Evolutionary conservation across 2,888 invertebrate species (phyloP), one percentile per base, ranked within the genome.

Genomic region (Tachystola acroxantha): DNA sequence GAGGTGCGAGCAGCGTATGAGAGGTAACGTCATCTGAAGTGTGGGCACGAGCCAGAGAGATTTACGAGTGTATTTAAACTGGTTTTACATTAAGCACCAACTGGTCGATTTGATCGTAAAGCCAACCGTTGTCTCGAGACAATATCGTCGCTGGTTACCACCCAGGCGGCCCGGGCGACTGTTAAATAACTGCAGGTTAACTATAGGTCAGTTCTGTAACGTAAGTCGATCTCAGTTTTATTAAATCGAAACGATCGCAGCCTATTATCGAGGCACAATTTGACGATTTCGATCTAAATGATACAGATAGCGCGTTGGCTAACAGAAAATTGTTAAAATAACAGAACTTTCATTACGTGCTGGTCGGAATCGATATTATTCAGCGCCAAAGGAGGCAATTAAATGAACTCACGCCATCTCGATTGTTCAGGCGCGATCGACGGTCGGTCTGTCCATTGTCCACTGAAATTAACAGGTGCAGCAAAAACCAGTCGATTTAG

Each of bases 41-140:
- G 74, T 72, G 73, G 77, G 77, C 79, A 79, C 79, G 79, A 72
- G 78, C 64, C 64, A 57, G 46, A 51, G 59, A 77, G 78, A 82
- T 81, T 80, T 82, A 82, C 79, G 81, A 78, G 77, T 80, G 74
- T 77, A 79, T 80, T 82, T 78, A 80, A 82, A 81, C 81, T 76
- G 81, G 79, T 81, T 81, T 72, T 66, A 74, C 78, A 78, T 81
- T 80, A 80, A 78, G 71, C 66, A 76, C 70, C 72, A 77, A 75
- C 76, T 71, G 71, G 66, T 63, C 64, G 75, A 82, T 82, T 77
- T 79, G 79, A 80, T 81, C 79, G 79, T 82, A 80, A 81, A 80
- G 71, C 68, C 71, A 69, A 73, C 67, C 71, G 75, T 74, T 76
- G 71, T 72, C 64, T 58, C 69, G 60, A 77, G 80, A 80, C 80